These are phyloP conservation scores for Zaprionus nigranus DNA, from an alignment of 1,140 invertebrate species.

Conservation along the genomic window DNA sequence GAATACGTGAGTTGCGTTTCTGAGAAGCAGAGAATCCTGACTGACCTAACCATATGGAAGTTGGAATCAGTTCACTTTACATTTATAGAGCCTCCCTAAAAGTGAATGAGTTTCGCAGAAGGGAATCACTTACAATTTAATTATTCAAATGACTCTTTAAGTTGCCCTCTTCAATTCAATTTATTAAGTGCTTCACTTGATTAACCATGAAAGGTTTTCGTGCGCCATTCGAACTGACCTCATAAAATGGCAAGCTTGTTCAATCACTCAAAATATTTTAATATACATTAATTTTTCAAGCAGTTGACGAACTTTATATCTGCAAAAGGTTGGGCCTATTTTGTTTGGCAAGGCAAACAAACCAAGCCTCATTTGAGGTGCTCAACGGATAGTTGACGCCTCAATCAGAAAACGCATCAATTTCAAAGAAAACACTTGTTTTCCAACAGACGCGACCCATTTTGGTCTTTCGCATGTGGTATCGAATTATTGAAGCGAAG, in stretches of 20 bases:
- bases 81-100: slow-evolving; percentile 44
- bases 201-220: background rate
- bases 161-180: slow-evolving; percentile 10
- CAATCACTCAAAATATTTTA: background rate
- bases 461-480: background rate
- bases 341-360: background rate
- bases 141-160: slow-evolving; percentile 13
- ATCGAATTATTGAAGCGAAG: background rate
- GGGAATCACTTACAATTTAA: slow-evolving; percentile 22
- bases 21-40: slow-evolving; percentile 27
- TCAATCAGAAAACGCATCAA: background rate
- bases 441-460: background rate
- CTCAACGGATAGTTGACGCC: background rate
- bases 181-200: background rate
- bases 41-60: slow-evolving; percentile 60
- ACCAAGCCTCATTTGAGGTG: background rate
- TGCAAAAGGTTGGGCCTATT: background rate
- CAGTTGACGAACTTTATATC: background rate
- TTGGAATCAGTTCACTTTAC: slow-evolving; percentile 28
- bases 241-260: background rate
- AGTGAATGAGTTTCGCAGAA: slow-evolving; percentile 18
- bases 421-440: slow-evolving; percentile 1
- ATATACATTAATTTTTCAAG: background rate
- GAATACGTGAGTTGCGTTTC: slow-evolving; percentile 16
- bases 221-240: background rate